Conservation (phyloP, 2,113 vertebrate species). For the Sinocyclocheilus rhinocerous region DNA sequence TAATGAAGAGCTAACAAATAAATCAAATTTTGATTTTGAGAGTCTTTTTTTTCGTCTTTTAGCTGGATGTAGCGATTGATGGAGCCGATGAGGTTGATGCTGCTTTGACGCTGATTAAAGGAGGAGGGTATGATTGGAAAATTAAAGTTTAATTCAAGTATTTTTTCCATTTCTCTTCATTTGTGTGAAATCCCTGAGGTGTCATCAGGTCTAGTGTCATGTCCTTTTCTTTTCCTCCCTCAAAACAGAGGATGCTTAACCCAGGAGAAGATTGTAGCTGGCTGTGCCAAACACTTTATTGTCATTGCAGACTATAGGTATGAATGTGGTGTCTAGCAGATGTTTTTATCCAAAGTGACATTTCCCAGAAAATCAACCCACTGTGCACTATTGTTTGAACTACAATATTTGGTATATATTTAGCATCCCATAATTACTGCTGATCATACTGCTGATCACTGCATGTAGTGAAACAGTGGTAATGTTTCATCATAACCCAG, state of each 20-base stretch:
- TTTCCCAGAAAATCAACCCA: not conserved
- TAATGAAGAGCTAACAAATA: not conserved
- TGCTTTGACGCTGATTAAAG: conserved; percentile 94
- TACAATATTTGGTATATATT: not conserved
- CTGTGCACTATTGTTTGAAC: not conserved
- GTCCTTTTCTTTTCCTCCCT: not conserved
- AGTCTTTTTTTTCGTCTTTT: conserved; percentile 31
- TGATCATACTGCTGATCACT: not conserved
- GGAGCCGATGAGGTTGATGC: conserved; percentile 95
- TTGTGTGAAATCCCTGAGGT: not conserved
- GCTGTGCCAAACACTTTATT: conserved; percentile 89
- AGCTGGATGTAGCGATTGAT: conserved; percentile 97
- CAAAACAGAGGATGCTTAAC: conserved; percentile 88
- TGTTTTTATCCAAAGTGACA: not conserved
- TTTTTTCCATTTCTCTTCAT: not conserved
- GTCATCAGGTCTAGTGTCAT: not conserved
- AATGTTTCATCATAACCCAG: not conserved
- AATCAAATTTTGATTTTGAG: no score
- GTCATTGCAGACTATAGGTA: conserved; percentile 98
- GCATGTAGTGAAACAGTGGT: not conserved
- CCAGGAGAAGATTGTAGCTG: conserved; percentile 96
- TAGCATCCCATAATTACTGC: not conserved
- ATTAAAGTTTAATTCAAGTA: not conserved
- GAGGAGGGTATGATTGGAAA: conserved; percentile 87
- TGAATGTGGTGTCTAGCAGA: not conserved